These are phyloP conservation scores for Serrognathus titanus DNA, from an alignment of 2,888 invertebrate genomes.

Conservation along the genomic window DNA sequence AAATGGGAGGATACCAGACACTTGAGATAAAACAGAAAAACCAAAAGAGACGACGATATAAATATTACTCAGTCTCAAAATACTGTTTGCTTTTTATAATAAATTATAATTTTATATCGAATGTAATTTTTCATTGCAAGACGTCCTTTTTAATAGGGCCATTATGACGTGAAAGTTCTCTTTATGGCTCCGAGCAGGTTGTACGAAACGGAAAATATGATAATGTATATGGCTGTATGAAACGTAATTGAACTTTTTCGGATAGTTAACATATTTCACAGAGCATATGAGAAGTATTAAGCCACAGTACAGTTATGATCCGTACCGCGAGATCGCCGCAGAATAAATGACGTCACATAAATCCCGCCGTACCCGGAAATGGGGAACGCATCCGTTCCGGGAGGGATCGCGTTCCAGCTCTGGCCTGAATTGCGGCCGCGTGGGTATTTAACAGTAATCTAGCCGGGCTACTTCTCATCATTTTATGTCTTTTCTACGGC, in stretches of 20 bases:
- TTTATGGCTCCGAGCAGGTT: background rate
- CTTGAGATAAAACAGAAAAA: no score
- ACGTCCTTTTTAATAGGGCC: no score
- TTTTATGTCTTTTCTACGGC: background rate
- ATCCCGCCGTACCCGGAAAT: constrained; percentile 36
- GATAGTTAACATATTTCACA: constrained; percentile 18
- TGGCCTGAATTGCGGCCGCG: background rate
- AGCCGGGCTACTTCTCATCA: background rate
- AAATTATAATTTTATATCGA: no score
- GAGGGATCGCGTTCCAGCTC: background rate
- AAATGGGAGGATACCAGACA: no score
- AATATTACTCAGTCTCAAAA: no score
- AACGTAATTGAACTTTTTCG: background rate
- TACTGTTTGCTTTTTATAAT: no score
- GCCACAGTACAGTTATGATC: constrained; percentile 2
- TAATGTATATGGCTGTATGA: background rate
- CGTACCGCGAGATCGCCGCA: constrained; percentile 12
- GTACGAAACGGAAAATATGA: background rate
- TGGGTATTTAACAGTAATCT: constrained; percentile 1
- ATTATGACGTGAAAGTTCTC: no score
- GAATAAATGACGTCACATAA: constrained; percentile 39
- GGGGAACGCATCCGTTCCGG: constrained; percentile 35
- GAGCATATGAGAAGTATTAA: constrained; percentile 21
- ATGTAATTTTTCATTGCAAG: no score
- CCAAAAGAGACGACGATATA: no score